Evolutionary conservation across 2,888 invertebrate genomes (phyloP).

Genomic region (Penaeus monodon): DNA sequence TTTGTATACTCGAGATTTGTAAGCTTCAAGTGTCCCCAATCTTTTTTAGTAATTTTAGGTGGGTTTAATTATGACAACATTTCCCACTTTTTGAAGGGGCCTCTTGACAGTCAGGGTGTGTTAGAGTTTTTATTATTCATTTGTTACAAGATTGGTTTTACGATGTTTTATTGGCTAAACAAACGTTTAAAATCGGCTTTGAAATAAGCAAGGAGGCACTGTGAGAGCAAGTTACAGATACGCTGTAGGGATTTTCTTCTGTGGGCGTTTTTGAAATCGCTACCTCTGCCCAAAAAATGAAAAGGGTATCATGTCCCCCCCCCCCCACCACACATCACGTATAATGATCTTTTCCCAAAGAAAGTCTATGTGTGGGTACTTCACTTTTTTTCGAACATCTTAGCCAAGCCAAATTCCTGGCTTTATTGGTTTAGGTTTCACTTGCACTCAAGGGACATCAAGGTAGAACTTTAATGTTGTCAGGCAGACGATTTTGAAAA

Average conservation of each 20-base stretch:
- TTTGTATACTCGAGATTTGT: not conserved
- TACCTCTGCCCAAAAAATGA: slow-evolving; percentile 16
- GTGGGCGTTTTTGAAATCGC: not conserved
- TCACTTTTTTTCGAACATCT: slow-evolving; percentile 10
- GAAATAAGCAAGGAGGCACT: too few species aligned
- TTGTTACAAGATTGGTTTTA: slow-evolving; percentile 25
- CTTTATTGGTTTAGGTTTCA: slow-evolving; percentile 2
- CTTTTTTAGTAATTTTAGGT: not conserved
- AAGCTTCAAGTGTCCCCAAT: not conserved
- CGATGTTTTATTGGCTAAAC: slow-evolving; percentile 23
- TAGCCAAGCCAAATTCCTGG: slow-evolving; percentile 3
- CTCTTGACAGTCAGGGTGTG: slow-evolving; percentile 16
- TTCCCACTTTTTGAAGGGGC: slow-evolving; percentile 3
- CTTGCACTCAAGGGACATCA: slow-evolving; percentile 14
- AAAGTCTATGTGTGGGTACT: not conserved
- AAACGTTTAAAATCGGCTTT: too few species aligned
- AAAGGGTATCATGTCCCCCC: not conserved
- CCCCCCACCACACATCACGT: not conserved
- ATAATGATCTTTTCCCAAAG: slow-evolving; percentile 19
- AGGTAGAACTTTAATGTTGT: not conserved
- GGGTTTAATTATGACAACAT: slow-evolving; percentile 22
- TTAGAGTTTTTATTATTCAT: slow-evolving; percentile 14
- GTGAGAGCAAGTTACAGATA: slow-evolving; percentile 26
- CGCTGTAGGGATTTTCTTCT: slow-evolving; percentile 13
- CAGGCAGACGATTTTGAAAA: not conserved